Base-by-base conservation (phyloP, 2,888 invertebrate genomes). In the Rhagophthalmus giganteus region DNA sequence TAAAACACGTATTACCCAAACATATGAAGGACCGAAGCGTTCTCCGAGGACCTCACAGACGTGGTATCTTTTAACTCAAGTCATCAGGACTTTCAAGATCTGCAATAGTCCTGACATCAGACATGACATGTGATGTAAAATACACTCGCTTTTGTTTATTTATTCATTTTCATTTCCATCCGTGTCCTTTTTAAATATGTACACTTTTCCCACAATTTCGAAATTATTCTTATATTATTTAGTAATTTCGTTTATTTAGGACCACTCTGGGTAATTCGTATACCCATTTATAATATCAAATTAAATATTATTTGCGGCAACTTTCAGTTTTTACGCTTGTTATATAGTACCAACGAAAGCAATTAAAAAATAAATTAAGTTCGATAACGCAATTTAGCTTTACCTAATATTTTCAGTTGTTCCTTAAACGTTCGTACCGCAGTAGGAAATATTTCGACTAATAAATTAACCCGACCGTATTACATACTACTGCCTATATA, bases 1-100 rank as follows among this genome's bases (percentile, higher is more conserved):
- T 58, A 58, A 60, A 60, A 54, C 56, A 58, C 57, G 52, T 56
- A 55, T 52, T 52, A 47, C 46, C 35, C 33, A 51, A 45, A 41
- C 49, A 41, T 46, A 47, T 57, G 42, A 52, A 49, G 48, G 33
- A 39, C 46, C 39, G 41, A 46, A 56, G 49, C 46, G 47, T 56
- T 42, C 53, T 56, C 56, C 16, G 30, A 54, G 54, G 54, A 54
- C 41, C 24, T 26, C 13, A 33, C 45, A 34, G 35, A 45, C 54
- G 39, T 48, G 49, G 49, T 41, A 41, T 54, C 42, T 42, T 51
- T 55, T 48, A 52, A 37, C 52, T 49, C 46, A 41, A 54, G 52
- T 55, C 56, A 47, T 56, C 56, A 46, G 47, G 50, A 37, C 47
- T 31, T 46, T 38, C 42, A 40, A 46, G 42, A 48, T 39, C 35